Evolutionary conservation across 2,113 vertebrate genomes (phyloP).

Genomic region (Platichthys flesus): DNA sequence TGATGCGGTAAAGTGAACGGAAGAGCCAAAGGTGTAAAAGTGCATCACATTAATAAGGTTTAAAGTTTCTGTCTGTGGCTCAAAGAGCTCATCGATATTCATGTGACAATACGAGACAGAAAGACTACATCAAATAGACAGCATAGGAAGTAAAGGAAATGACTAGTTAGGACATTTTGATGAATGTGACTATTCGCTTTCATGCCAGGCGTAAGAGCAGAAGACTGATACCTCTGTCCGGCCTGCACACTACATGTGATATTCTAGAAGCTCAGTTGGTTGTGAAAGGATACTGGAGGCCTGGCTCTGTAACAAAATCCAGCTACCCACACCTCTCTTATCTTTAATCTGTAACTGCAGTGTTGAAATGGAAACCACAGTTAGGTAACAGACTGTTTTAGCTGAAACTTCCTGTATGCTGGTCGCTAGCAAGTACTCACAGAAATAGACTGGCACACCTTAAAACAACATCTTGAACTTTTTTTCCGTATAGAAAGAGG

Average conservation of each 20-base stretch:
- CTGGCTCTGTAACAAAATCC: too few relatives aligned
- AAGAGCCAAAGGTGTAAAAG: slow-evolving; percentile 19
- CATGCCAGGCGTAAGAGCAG: neutral
- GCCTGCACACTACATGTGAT: neutral
- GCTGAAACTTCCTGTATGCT: too few relatives aligned
- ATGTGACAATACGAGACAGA: slow-evolving; percentile 41
- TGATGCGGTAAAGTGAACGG: neutral
- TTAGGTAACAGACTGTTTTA: too few relatives aligned
- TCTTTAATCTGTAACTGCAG: too few relatives aligned
- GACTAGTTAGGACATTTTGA: neutral
- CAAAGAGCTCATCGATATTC: slow-evolving; percentile 51
- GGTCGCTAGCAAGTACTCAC: too few relatives aligned
- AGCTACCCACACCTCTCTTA: too few relatives aligned
- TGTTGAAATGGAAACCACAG: too few relatives aligned
- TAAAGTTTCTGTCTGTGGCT: slow-evolving; percentile 41
- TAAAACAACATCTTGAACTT: too few relatives aligned
- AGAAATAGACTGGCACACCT: too few relatives aligned
- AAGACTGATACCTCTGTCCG: neutral
- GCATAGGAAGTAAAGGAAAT: neutral
- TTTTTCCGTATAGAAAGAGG: too few relatives aligned
- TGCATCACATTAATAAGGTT: slow-evolving; percentile 29
- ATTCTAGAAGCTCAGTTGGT: neutral
- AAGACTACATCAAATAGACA: neutral
- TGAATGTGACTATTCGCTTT: neutral
- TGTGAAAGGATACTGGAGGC: neutral